Evolutionary conservation across 92 coral and sea anemone genomes (phyloP).

Genomic region (Actinernus sp.): DNA sequence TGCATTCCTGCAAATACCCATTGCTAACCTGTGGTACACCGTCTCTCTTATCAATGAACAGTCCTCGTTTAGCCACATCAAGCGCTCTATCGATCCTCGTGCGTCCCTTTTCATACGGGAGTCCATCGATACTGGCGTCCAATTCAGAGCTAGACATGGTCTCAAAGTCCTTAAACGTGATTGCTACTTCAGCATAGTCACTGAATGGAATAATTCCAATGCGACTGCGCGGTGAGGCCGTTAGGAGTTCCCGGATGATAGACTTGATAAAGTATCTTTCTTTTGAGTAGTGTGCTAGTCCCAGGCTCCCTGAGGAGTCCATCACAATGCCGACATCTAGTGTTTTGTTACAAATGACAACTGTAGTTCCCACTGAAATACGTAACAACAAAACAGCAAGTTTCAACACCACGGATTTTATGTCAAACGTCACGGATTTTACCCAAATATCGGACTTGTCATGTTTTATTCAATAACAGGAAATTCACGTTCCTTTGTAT

Average conservation of each 20-base stretch:
- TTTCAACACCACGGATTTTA: too few species aligned
- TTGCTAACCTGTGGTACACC: constrained; percentile 64
- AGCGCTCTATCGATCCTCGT: constrained; percentile 90
- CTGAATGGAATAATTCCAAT: constrained; percentile 89
- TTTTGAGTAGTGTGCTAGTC: constrained; percentile 56
- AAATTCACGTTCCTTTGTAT: too few species aligned
- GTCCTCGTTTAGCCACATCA: constrained; percentile 57
- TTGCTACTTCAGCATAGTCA: constrained; percentile 78
- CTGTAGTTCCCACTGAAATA: constrained; percentile 56
- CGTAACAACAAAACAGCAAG: too few species aligned
- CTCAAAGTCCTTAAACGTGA: constrained; percentile 69
- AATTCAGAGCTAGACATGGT: constrained; percentile 59
- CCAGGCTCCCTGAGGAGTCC: constrained; percentile 92
- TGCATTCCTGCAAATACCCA: too few species aligned
- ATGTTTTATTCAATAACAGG: too few species aligned
- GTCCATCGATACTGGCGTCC: constrained; percentile 60
- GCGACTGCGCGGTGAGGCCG: constrained; percentile 79
- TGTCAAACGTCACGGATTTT: too few species aligned
- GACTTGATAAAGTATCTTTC: constrained; percentile 83
- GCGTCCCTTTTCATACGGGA: constrained; percentile 83
- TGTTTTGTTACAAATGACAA: constrained; percentile 64
- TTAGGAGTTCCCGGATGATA: constrained; percentile 64
- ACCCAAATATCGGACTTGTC: too few species aligned
- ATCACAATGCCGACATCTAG: constrained; percentile 88
- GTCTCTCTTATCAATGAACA: constrained; percentile 62